These are phyloP conservation scores for Columba livia DNA, from an alignment of 2,113 vertebrate species.

Conservation along the genomic window DNA sequence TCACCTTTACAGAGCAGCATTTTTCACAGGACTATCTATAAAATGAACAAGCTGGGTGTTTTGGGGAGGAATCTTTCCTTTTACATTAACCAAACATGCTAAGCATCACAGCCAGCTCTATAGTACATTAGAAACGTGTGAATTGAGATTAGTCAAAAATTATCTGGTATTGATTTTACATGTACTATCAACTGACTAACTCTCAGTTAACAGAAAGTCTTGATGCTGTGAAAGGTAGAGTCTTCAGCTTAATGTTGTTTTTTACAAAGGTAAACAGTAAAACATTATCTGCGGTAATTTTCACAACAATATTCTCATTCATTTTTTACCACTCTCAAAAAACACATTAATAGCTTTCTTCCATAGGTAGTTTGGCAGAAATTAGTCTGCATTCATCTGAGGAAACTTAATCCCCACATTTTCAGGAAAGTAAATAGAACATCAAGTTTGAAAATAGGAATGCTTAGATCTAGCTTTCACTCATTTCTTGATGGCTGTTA, in stretches of 20 bases:
- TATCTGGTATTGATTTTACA: slow-evolving; percentile 6
- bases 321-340: background rate
- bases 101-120: background rate
- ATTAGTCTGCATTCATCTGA: background rate
- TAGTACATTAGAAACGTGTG: background rate
- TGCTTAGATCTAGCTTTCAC: background rate
- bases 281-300: background rate
- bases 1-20: background rate
- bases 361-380: background rate
- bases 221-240: background rate
- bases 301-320: background rate
- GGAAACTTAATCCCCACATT: background rate
- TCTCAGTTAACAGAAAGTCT: background rate
- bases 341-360: background rate
- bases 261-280: background rate
- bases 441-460: background rate
- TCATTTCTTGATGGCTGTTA: background rate
- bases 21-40: background rate
- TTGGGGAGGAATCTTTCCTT: background rate
- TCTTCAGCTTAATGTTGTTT: background rate
- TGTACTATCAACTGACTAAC: background rate
- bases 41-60: background rate
- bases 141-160: background rate
- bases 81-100: background rate
- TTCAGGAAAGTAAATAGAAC: background rate